Percentiles rank a stretch among this genome's conserved stretches.
phyloP scores from a whole-genome alignment of 2,113 vertebrate species.

The Ahaetulla prasina region DNA sequence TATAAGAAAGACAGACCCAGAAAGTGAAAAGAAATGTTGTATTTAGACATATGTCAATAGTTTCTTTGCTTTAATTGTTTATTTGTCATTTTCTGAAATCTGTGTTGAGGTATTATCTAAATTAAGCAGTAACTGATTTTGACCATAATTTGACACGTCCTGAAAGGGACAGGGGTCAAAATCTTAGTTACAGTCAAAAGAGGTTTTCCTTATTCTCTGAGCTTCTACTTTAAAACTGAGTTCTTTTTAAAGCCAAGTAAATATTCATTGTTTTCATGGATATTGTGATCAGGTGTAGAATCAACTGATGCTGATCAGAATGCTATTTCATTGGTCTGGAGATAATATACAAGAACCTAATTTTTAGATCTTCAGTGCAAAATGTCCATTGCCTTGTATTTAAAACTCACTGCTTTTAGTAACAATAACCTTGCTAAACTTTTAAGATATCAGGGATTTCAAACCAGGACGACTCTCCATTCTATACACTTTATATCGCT shows the following conservation, averaged over 20 bases:
- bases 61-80: background rate
- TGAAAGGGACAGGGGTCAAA: background rate
- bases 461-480: background rate
- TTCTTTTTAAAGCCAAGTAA: background rate
- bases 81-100: background rate
- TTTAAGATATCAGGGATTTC: background rate
- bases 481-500: background rate
- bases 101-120: background rate
- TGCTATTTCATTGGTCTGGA: background rate
- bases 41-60: background rate
- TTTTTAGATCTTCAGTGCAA: background rate
- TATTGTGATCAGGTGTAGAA: background rate
- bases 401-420: background rate
- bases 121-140: background rate
- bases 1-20: background rate
- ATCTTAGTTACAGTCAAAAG: background rate
- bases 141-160: background rate
- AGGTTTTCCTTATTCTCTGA: background rate
- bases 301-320: background rate
- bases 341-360: background rate
- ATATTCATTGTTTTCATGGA: background rate
- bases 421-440: background rate
- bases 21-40: background rate
- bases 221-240: background rate
- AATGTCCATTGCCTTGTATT: background rate